Evolutionary conservation across 2,797 vertebrate species (phyloP), one percentile per base, ranked within the genome.

Genomic region (Pipistrellus kuhlii): DNA sequence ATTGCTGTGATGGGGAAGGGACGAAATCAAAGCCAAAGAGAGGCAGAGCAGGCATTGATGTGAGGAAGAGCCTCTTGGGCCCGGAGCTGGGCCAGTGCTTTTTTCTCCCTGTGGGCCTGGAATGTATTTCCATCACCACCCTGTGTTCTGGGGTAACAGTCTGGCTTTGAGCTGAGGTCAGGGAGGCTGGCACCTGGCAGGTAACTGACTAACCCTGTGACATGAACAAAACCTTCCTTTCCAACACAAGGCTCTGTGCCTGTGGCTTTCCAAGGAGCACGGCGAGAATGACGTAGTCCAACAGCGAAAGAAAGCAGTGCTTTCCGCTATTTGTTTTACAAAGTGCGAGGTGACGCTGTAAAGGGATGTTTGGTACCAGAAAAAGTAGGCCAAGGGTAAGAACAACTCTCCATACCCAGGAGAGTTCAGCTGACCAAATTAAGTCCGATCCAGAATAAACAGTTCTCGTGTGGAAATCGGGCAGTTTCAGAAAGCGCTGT

Each of bases 331-430:
- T 72, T 51, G 35, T 48, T 77, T 82, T 7, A 46, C n/a, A 35
- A 15, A 85, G 68, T 27, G 44, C 55, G 84, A 57, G 77, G 21
- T 84, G 82, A 84, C 53, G 77, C 90, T 85, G 82, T 85, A 69
- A 90, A 68, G 77, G 78, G 90, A 80, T 51, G 88, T 57, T 69
- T 51, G 78, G 77, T 59, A 66, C 46, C 87, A 92, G 30, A 25
- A 51, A 81, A 92, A 95, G 86, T 71, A 95, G 86, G 95, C 86
- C 91, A 94, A 88, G 91, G 72, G 95, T 92, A 86, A 96, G 93
- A 68, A 84, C 81, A 94, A 59, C 92, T 89, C 80, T 46, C 48
- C 85, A 51, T 72, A 25, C 94, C 55, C 91, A 32, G 27, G 95
- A 90, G 95, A 83, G 72, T 82, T 90, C 77, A 94, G 88, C 91